Percentiles rank a stretch among this genome's conserved stretches.
Conservation (phyloP, 1,140 invertebrate genomes). For the Teleogryllus occipitalis region DNA sequence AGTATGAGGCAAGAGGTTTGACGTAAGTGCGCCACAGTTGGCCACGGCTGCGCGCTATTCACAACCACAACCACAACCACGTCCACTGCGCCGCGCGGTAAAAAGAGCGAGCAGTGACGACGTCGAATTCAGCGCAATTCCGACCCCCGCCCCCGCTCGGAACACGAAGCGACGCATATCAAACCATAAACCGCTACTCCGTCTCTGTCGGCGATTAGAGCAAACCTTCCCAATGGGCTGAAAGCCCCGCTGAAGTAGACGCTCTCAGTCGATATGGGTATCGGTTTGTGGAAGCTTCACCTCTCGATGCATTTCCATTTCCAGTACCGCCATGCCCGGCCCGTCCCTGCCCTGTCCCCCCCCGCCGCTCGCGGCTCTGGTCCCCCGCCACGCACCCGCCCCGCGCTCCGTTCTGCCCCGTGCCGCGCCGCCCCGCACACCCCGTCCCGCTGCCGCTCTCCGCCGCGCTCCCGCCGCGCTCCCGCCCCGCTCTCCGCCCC, state of each 20-base stretch:
- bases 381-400: no score
- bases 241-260: neutral
- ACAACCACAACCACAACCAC: neutral
- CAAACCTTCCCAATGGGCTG: neutral
- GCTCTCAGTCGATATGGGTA: neutral
- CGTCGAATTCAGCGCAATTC: neutral
- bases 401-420: no score
- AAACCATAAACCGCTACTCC: constrained; percentile 1
- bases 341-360: no score
- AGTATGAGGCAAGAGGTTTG: neutral
- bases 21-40: neutral
- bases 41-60: no score
- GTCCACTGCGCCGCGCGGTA: neutral
- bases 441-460: no score
- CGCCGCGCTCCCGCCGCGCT: no score
- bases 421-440: no score
- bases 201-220: neutral
- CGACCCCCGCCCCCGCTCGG: neutral
- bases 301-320: neutral
- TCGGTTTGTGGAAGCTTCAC: neutral
- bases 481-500: no score
- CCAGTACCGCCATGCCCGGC: neutral
- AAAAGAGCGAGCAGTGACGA: neutral
- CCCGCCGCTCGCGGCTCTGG: no score
- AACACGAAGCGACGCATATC: neutral